Base-by-base conservation (phyloP, 2,888 invertebrate genomes). In the Trichopoda pennipes region DNA sequence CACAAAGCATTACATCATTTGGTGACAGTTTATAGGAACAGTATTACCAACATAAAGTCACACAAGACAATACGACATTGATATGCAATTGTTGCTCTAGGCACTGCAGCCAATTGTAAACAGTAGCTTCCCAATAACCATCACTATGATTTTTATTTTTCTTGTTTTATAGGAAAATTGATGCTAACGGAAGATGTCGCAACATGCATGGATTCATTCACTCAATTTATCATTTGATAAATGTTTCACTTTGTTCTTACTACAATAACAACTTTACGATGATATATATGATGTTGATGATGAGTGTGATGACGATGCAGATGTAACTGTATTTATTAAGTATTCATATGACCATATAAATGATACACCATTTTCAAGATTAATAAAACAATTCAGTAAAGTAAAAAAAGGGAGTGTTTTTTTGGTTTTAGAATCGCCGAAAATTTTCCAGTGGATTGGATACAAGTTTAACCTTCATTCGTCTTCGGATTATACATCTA, bases 181-280 rank as follows among this genome's bases (percentile, higher is more conserved):
- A 66, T 78, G 70, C 80, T 80, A 73, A 85, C 86, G 88, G 88
- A 88, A 86, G 89, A 87, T 81, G 85, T 84, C 81, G 83, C 84
- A 87, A 87, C 89, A 87, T 86, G 89, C 90, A 90, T 89, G 89
- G 89, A 89, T 90, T 90, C 89, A 90, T 89, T 89, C 90, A 89
- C 89, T 89, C 90, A 90, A 90, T 90, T 90, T 90, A 89, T 90
- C 89, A 88, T 88, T 90, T 89, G 90, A 89, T 90, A 88, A 87
- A 89, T 89, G 90, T 88, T 86, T 89, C 86, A 76, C 68, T 82
- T 82, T 72, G 23, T 76, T 72, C 70, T 61, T 72, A 63, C 42
- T 49, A 64, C 70, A 64, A 56, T 64, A 55, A 66, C 61, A 47
- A 63, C 61, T 72, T 51, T 76, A 44, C 61, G 53, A 47, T 68